A percentile compares a stretch with the other conserved stretches of the same genome.
phyloP scores from a whole-genome alignment of 1,140 invertebrate genomes.

The Maniola jurtina region DNA sequence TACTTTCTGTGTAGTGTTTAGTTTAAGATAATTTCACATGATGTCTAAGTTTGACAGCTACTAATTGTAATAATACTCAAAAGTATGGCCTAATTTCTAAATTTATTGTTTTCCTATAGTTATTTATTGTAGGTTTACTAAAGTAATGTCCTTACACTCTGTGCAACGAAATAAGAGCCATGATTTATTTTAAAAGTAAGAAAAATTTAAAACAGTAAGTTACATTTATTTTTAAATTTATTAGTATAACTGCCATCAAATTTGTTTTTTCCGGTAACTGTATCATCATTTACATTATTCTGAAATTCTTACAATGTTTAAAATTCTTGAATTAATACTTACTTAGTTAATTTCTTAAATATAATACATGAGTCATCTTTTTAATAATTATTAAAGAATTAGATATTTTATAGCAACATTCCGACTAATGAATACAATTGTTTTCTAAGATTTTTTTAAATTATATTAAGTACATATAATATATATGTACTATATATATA shows the following conservation, averaged over 20 bases:
- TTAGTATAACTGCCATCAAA: slow-evolving; percentile 6
- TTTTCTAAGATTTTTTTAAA: slow-evolving; percentile 33
- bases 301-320: neutral
- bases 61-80: neutral
- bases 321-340: neutral
- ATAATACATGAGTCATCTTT: too few species aligned
- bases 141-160: slow-evolving; percentile 44
- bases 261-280: neutral
- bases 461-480: too few species aligned
- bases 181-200: slow-evolving; percentile 38
- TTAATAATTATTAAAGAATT: too few species aligned
- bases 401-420: slow-evolving; percentile 41
- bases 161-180: slow-evolving; percentile 59
- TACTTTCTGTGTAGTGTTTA: slow-evolving; percentile 4
- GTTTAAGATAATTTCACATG: slow-evolving; percentile 4
- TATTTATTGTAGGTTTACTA: slow-evolving; percentile 36
- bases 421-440: slow-evolving; percentile 45
- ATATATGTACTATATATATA: neutral
- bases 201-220: slow-evolving; percentile 2
- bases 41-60: slow-evolving; percentile 6
- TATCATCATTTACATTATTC: too few species aligned
- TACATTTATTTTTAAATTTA: slow-evolving; percentile 1
- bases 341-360: neutral
- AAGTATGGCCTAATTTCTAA: slow-evolving; percentile 1
- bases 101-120: slow-evolving; percentile 1